Percentiles rank a stretch among this genome's conserved stretches.
Evolutionary conservation across 2,797 vertebrate species (phyloP).

Genomic region (Manis crassicaudata): DNA sequence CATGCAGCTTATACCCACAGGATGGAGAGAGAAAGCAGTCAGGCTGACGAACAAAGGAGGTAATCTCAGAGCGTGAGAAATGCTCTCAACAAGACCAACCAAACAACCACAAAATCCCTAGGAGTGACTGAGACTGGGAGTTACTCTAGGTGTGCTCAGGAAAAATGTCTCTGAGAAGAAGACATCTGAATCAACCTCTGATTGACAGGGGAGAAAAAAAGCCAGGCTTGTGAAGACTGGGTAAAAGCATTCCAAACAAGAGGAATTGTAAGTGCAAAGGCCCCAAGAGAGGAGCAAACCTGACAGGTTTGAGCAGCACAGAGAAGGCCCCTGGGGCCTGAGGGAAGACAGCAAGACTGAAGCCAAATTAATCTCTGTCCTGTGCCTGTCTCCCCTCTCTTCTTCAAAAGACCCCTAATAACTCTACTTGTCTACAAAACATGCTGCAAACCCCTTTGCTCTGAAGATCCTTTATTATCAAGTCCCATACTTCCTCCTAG

Average conservation of each 20-base stretch:
- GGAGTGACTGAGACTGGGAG: neutral
- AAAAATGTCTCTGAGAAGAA: neutral
- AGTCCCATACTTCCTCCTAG: neutral
- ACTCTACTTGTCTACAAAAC: neutral
- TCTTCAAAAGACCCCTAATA: neutral
- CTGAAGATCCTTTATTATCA: neutral
- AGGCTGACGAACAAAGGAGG: neutral
- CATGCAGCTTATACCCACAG: neutral
- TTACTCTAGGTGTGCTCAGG: neutral
- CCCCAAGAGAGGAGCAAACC: neutral
- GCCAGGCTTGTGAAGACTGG: neutral
- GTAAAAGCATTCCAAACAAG: neutral
- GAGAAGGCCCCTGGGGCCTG: neutral
- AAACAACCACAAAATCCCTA: neutral
- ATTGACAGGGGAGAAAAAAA: neutral
- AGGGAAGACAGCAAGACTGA: neutral
- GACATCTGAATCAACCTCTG: neutral
- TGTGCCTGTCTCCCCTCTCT: neutral
- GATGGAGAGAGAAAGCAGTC: neutral
- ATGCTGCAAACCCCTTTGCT: accelerated
- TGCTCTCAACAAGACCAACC: neutral
- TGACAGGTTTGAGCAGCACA: neutral
- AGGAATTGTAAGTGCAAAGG: neutral
- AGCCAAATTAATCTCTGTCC: neutral
- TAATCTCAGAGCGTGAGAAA: neutral